A percentile compares a stretch with the other conserved stretches of the same genome.
These are phyloP conservation scores for Hyperoplus lanceolatus DNA, from an alignment of 2,797 vertebrate species.

Conservation along the genomic window DNA sequence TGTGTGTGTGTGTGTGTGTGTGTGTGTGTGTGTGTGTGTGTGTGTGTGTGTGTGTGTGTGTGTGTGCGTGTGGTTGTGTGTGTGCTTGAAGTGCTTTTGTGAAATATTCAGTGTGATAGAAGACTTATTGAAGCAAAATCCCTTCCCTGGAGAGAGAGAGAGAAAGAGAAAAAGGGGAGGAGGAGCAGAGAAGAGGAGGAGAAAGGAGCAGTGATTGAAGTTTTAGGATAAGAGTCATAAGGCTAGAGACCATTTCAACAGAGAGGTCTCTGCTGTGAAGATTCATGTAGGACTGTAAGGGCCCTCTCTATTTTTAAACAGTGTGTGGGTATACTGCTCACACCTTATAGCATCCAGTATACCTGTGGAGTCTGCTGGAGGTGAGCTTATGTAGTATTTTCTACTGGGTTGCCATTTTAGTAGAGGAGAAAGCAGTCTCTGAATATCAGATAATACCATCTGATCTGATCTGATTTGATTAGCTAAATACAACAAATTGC, in stretches of 20 bases:
- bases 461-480: neutral
- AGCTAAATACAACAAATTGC: neutral
- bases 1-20: too few species aligned
- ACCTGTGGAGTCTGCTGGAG: constrained; percentile 68
- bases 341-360: constrained; percentile 70
- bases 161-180: constrained; percentile 56
- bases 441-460: constrained; percentile 28
- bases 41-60: too few species aligned
- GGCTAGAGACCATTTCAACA: constrained; percentile 69
- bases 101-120: constrained; percentile 79
- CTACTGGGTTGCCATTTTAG: constrained; percentile 26
- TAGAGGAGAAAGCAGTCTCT: constrained; percentile 14
- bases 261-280: constrained; percentile 70
- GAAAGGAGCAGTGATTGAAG: constrained; percentile 71
- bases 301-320: constrained; percentile 77
- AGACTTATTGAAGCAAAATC: constrained; percentile 77
- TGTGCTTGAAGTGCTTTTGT: constrained; percentile 51
- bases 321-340: constrained; percentile 75
- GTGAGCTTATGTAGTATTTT: constrained; percentile 40
- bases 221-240: constrained; percentile 77
- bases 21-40: constrained; percentile 33
- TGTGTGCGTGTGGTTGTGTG: constrained; percentile 35
- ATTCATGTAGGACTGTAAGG: constrained; percentile 77
- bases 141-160: constrained; percentile 67
- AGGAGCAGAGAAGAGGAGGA: constrained; percentile 67